Evolutionary conservation across 1,140 invertebrate species (phyloP).

Genomic region (Polypedilum vanderplanki): DNA sequence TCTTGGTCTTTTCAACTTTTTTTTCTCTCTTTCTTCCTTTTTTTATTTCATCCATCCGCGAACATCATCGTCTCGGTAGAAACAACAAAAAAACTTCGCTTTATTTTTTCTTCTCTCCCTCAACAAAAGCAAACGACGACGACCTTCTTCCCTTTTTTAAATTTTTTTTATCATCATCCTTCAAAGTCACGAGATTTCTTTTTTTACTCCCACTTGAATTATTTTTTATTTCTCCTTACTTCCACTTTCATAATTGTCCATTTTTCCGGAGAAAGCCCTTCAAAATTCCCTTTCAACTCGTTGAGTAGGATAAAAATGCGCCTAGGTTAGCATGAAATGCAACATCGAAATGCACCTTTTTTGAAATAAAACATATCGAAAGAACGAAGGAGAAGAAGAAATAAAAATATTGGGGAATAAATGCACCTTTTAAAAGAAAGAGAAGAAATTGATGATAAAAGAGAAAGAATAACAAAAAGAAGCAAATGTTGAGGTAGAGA

Average conservation of each 20-base stretch:
- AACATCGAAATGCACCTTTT: neutral
- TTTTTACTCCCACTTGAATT: neutral
- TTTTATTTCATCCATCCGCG: neutral
- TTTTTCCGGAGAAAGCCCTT: neutral
- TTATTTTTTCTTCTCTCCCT: neutral
- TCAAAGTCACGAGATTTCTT: neutral
- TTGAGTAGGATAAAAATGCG: conserved; percentile 11
- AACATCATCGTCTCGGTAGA: neutral
- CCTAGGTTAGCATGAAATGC: conserved; percentile 21
- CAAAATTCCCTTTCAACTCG: conserved; percentile 22
- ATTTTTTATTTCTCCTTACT: no score
- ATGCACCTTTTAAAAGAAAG: no score
- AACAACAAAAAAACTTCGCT: neutral
- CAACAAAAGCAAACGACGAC: neutral
- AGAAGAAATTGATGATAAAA: conserved; percentile 13
- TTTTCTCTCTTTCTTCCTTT: conserved; percentile 15
- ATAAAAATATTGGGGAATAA: no score
- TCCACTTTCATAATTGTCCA: no score
- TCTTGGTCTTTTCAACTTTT: conserved; percentile 19
- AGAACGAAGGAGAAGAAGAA: neutral
- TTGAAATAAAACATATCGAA: neutral
- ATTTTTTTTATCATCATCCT: neutral
- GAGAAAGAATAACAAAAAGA: neutral
- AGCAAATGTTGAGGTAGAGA: no score
- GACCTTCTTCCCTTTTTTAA: conserved; percentile 2